These are phyloP conservation scores for Drosophila chauvacae DNA, from an alignment of 1,140 invertebrate species.

Conservation along the genomic window DNA sequence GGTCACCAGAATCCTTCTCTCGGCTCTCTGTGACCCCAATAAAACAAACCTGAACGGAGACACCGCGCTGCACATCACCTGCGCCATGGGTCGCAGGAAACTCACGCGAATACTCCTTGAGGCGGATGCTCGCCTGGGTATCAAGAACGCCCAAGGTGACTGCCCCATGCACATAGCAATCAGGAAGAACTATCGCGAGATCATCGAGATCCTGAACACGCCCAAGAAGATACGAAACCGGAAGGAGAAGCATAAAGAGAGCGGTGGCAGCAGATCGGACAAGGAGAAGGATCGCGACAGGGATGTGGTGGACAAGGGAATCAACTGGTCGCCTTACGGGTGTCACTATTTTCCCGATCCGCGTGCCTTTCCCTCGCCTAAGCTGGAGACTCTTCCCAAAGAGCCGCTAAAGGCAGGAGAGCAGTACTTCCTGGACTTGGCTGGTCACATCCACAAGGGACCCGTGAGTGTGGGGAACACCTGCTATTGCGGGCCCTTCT, in stretches of 20 bases:
- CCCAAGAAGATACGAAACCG: conserved; percentile 84
- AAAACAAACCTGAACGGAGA: conserved; percentile 98
- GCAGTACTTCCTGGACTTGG: conserved; percentile 97
- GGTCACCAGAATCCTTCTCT: conserved; percentile 96
- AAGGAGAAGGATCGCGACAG: conserved; percentile 76
- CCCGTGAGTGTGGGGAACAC: conserved; percentile 94
- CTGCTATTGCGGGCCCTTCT: conserved; percentile 91
- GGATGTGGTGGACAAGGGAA: conserved; percentile 84
- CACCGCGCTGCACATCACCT: conserved; percentile 95
- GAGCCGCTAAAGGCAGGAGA: conserved; percentile 94
- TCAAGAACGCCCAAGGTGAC: conserved; percentile 96
- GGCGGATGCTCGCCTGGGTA: conserved; percentile 90
- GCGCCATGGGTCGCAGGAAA: conserved; percentile 96
- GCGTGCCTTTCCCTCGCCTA: conserved; percentile 92
- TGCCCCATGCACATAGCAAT: conserved; percentile 95
- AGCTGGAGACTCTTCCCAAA: conserved; percentile 92
- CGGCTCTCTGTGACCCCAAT: conserved; percentile 93
- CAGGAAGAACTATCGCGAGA: conserved; percentile 93
- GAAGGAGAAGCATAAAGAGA: conserved; percentile 58
- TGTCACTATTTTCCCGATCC: conserved; percentile 94
- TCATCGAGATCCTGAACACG: conserved; percentile 90
- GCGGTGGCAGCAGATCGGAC: conserved; percentile 57
- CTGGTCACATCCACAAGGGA: conserved; percentile 98
- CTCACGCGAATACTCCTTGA: conserved; percentile 95
- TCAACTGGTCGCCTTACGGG: conserved; percentile 93